Evolutionary conservation across 2,113 vertebrate genomes (phyloP).

Genomic region (Picathartes gymnocephalus): DNA sequence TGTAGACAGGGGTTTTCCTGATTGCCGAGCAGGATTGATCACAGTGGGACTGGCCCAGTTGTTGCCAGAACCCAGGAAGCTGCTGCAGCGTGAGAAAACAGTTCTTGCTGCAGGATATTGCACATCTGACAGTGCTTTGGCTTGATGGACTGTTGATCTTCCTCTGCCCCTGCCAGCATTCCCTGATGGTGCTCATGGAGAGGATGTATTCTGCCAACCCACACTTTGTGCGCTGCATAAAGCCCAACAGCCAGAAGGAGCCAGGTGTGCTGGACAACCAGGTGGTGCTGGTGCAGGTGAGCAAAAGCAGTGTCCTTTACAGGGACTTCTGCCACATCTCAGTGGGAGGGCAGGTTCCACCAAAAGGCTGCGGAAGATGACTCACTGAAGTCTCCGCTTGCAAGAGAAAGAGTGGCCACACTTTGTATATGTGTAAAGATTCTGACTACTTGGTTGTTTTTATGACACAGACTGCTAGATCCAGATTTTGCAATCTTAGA

Average conservation of each 20-base stretch:
- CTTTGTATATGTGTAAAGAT: background rate
- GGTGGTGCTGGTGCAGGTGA: slow-evolving; percentile 74
- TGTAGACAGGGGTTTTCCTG: background rate
- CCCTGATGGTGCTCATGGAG: slow-evolving; percentile 77
- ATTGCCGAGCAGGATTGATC: background rate
- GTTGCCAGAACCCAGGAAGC: background rate
- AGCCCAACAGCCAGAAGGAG: slow-evolving; percentile 73
- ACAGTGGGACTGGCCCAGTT: background rate
- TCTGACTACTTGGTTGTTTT: background rate
- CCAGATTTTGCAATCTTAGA: background rate
- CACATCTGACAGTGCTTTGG: background rate
- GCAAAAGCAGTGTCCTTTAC: background rate
- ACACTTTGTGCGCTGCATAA: slow-evolving; percentile 78
- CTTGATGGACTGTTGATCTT: background rate
- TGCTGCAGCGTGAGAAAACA: background rate
- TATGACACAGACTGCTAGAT: background rate
- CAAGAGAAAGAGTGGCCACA: background rate
- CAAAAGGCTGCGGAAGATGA: background rate
- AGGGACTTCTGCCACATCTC: background rate
- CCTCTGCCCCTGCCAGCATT: slow-evolving; percentile 59
- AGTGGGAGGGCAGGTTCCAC: background rate
- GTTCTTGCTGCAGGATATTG: background rate
- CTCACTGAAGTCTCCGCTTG: background rate
- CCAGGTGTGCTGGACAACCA: slow-evolving; percentile 65
- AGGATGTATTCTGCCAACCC: slow-evolving; percentile 75